Conservation (phyloP, 2,888 invertebrate genomes). For the Trachelus iudaicus region DNA sequence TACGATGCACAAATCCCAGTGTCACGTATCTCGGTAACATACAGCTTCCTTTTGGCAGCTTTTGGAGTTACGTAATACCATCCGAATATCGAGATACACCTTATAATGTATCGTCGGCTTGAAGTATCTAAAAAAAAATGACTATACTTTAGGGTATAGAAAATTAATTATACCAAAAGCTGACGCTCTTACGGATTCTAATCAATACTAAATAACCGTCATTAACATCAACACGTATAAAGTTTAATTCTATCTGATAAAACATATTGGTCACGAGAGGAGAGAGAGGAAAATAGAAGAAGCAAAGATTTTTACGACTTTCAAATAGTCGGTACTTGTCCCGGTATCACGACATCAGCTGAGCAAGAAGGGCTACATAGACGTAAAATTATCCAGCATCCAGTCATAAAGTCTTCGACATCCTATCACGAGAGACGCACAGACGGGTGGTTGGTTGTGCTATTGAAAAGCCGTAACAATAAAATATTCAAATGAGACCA, state of each 20-base stretch:
- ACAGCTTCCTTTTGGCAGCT: background rate
- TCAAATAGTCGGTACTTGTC: background rate
- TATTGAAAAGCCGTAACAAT: slow-evolving; percentile 44
- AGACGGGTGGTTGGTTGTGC: slow-evolving; percentile 18
- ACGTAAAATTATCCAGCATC: slow-evolving; percentile 28
- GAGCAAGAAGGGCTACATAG: slow-evolving; percentile 16
- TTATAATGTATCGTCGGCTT: background rate
- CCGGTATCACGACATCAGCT: background rate
- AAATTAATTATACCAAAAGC: background rate
- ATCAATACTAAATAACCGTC: background rate
- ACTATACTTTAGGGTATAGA: background rate
- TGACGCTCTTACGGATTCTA: background rate
- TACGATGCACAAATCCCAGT: background rate
- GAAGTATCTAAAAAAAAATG: background rate
- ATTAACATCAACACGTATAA: background rate
- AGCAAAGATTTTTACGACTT: background rate
- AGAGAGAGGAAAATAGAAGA: background rate
- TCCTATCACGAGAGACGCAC: slow-evolving; percentile 29
- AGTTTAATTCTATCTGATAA: background rate
- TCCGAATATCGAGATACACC: background rate
- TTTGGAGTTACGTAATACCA: background rate
- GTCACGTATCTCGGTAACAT: background rate
- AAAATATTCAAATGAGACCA: slow-evolving; percentile 47
- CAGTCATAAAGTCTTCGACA: slow-evolving; percentile 35
- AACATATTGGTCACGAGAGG: background rate